These are phyloP conservation scores for Meriones psammophilus DNA, from an alignment of 2,797 vertebrate species.

Conservation along the genomic window DNA sequence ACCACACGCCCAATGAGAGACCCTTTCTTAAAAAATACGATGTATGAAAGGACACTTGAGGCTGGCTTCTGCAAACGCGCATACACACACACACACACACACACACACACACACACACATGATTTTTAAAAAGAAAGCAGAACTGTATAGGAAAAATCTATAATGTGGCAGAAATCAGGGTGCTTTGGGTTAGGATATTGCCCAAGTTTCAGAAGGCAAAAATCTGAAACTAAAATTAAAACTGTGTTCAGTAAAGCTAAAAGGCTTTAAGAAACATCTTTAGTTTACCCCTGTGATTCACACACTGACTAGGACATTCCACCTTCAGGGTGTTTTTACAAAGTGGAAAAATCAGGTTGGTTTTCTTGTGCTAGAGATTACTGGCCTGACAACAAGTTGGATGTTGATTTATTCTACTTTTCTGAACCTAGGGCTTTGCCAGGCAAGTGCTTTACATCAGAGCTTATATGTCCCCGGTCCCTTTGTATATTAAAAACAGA, in stretches of 20 bases:
- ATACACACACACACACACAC: neutral
- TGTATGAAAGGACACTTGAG: neutral
- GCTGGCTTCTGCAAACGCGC: neutral
- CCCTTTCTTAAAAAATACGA: neutral
- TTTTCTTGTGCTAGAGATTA: neutral
- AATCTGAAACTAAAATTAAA: slow-evolving; percentile 35
- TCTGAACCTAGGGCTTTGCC: neutral
- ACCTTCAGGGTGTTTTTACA: slow-evolving; percentile 43
- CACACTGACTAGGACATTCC: neutral
- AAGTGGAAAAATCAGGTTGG: neutral
- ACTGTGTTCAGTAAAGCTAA: slow-evolving; percentile 41
- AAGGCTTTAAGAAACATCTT: neutral
- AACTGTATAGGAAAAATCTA: slow-evolving; percentile 50
- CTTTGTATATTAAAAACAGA: neutral
- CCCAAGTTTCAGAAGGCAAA: slow-evolving; percentile 51
- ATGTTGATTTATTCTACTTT: neutral
- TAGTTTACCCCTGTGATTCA: slow-evolving; percentile 20
- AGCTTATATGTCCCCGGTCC: neutral
- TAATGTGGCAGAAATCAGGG: slow-evolving; percentile 36
- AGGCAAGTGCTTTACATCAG: neutral
- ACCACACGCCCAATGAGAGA: neutral
- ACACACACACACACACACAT: neutral
- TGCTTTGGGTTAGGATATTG: slow-evolving; percentile 48
- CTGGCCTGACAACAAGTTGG: neutral
- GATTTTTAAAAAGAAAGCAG: neutral